Conservation (phyloP, 2,797 vertebrate species). For the Pagetopsis macropterus region DNA sequence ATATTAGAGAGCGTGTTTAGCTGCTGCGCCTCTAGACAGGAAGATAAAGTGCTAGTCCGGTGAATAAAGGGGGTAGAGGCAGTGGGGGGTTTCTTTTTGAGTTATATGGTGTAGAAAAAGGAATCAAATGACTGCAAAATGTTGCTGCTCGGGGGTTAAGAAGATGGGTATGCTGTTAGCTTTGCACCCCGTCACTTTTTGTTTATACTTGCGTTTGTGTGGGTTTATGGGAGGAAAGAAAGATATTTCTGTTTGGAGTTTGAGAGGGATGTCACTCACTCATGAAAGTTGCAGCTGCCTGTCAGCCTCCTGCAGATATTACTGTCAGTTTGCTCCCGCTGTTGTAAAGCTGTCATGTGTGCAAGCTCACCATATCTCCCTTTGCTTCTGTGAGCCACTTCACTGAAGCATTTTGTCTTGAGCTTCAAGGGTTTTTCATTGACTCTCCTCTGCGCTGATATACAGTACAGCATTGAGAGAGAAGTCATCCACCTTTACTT, state of each 20-base stretch:
- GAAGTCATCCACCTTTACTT: constrained; percentile 33
- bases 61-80: constrained; percentile 53
- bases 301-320: constrained; percentile 44
- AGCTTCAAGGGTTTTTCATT: constrained; percentile 34
- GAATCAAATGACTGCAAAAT: constrained; percentile 48
- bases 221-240: constrained; percentile 2
- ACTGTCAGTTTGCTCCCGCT: constrained; percentile 47
- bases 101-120: constrained; percentile 54
- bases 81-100: constrained; percentile 65
- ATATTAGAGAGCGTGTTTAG: constrained; percentile 70
- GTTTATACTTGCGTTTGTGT: constrained; percentile 37
- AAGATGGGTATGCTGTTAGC: constrained; percentile 54
- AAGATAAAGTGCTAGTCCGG: constrained; percentile 70
- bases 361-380: constrained; percentile 22
- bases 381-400: constrained; percentile 25
- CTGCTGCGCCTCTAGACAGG: constrained; percentile 64
- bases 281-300: constrained; percentile 50
- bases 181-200: constrained; percentile 32
- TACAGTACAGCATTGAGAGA: constrained; percentile 4
- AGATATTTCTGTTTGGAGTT: constrained; percentile 31
- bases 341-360: constrained; percentile 46
- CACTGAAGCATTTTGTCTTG: constrained; percentile 42
- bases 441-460: constrained; percentile 13
- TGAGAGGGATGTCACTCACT: constrained; percentile 32
- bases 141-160: constrained; percentile 28